Percentiles rank a stretch among this genome's conserved stretches.
Conservation (phyloP, 2,113 vertebrate genomes). For the Chascanopsetta lugubris region DNA sequence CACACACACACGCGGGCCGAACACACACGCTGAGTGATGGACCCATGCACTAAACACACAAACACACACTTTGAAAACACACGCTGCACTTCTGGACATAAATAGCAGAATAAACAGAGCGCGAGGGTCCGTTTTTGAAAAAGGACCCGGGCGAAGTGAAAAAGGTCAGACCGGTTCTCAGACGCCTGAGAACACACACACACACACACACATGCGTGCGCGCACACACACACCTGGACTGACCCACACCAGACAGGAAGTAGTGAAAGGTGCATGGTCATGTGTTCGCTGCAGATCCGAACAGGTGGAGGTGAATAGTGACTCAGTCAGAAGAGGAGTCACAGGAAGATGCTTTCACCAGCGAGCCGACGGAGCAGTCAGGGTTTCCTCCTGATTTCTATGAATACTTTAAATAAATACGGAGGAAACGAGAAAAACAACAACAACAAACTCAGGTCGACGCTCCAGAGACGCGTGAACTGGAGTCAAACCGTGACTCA, state of each 20-base stretch:
- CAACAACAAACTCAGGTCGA: no score
- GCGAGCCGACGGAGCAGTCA: slow-evolving; percentile 35
- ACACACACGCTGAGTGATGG: slow-evolving; percentile 13
- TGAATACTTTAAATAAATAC: slow-evolving; percentile 43
- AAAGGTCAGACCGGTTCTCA: slow-evolving; percentile 58
- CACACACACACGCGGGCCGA: slow-evolving; percentile 15
- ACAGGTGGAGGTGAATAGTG: not conserved
- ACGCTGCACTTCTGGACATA: slow-evolving; percentile 57
- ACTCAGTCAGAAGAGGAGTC: slow-evolving; percentile 18
- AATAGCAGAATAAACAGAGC: slow-evolving; percentile 77
- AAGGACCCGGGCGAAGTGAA: slow-evolving; percentile 51
- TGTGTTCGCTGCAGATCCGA: no score
- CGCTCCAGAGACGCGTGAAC: no score
- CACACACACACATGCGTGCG: slow-evolving; percentile 41
- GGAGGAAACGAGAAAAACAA: slow-evolving; percentile 40
- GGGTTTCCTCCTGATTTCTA: slow-evolving; percentile 39
- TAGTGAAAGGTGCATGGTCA: no score
- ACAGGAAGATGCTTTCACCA: slow-evolving; percentile 31
- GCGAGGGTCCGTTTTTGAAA: slow-evolving; percentile 57
- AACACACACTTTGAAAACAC: slow-evolving; percentile 42
- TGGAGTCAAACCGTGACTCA: no score
- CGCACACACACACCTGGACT: slow-evolving; percentile 58
- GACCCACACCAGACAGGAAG: slow-evolving; percentile 38
- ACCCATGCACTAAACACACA: slow-evolving; percentile 42
- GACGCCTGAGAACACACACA: slow-evolving; percentile 48